Evolutionary conservation across 2,888 invertebrate species (phyloP), one percentile per base, ranked within the genome.

Genomic region (Agrilus cyanescens): DNA sequence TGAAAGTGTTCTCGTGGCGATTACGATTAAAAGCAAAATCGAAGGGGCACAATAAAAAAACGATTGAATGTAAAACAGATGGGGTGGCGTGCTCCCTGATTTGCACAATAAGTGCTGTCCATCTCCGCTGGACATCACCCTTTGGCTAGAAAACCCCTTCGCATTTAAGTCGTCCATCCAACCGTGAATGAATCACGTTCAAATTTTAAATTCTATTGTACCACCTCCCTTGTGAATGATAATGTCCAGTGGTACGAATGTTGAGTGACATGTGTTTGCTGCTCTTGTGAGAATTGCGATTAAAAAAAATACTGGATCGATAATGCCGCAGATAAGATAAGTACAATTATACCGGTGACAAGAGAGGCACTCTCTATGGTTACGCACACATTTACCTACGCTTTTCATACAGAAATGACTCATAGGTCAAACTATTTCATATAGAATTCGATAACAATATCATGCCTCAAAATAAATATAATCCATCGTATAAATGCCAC

Each of bases 111-210:
- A 40, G 41, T 46, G 43, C 45, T 49, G 49, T 49, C 49, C 49
- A 47, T 45, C 46, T 18, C 49, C 32, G 43, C 45, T 44, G 45
- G 44, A 44, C 44, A 47, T 40, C 50, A 50, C 51, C 51, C 51
- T 47, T 51, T 46, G 42, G 43, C 45, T 49, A 25, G 10, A 25
- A 25, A 2, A 25, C 25, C 25, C 25, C 25, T 25, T 25, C 42
- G 43, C 40, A 46, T 50, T 47, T 42, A 50, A 52, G 52, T 48
- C 46, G 48, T 37, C 34, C 51, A 48, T 41, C 47, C 46, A 51
- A 47, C 49, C 53, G 50, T 55, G 44, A 38, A 46, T 45, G 44
- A 49, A 53, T 50, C 50, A 51, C 53, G 51, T 44, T 47, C 49
- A 47, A 52, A 53, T 45, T 49, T 50, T 47, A 49, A 47, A 48